A percentile compares a stretch with the other conserved stretches of the same genome.
phyloP scores from a whole-genome alignment of 2,113 vertebrate species.

The Heptranchias perlo region DNA sequence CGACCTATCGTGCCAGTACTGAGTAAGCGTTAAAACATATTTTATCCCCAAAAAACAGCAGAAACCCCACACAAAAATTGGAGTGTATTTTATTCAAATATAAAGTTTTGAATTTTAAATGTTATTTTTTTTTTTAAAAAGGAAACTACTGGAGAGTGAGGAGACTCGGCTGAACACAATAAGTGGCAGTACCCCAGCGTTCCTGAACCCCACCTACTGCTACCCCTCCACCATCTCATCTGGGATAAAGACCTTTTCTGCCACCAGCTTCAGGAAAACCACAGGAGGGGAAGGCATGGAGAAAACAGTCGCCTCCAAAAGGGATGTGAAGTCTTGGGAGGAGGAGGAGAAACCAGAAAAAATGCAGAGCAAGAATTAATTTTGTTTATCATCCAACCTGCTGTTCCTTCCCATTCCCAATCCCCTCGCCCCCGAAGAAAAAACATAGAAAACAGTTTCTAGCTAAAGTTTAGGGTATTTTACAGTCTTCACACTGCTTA shows the following conservation, averaged over 20 bases:
- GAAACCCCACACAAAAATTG: neutral
- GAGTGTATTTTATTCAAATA: neutral
- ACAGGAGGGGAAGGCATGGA: constrained; percentile 51
- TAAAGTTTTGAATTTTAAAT: neutral
- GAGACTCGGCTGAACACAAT: constrained; percentile 68
- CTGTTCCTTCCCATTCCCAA: neutral
- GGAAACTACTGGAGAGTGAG: constrained; percentile 73
- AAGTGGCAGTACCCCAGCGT: constrained; percentile 45
- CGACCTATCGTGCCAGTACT: neutral
- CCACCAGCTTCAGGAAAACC: constrained; percentile 50
- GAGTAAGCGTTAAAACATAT: neutral
- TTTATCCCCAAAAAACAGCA: neutral
- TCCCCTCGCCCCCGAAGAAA: neutral
- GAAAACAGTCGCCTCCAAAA: neutral
- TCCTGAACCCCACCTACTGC: constrained; percentile 61
- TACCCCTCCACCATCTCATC: constrained; percentile 52
- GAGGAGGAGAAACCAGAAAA: constrained; percentile 37
- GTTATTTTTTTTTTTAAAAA: constrained; percentile 41
- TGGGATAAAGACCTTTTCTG: constrained; percentile 50
- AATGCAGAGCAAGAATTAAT: constrained; percentile 31
- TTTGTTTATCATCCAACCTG: neutral
- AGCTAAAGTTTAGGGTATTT: neutral
- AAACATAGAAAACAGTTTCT: neutral
- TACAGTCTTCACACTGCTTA: neutral
- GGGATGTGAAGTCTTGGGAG: neutral